A percentile compares a stretch with the other conserved stretches of the same genome.
Evolutionary conservation across 1,140 invertebrate species (phyloP).

Genomic region (Hestina assimilis): DNA sequence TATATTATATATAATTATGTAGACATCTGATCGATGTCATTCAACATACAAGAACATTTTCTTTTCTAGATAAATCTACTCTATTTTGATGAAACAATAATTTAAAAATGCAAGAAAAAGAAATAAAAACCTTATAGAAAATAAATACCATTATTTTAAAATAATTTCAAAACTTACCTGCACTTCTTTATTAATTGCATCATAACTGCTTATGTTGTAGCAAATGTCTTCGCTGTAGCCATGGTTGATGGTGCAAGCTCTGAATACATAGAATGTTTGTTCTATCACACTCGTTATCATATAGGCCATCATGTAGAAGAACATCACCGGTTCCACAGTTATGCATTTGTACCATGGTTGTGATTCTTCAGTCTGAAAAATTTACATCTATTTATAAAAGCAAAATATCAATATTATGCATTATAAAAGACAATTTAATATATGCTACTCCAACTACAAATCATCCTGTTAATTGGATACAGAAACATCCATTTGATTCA

Average conservation of each 20-base stretch:
- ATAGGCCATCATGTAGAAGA: constrained; percentile 89
- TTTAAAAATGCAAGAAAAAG: too few species aligned
- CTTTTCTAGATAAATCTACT: too few species aligned
- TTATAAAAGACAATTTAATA: too few species aligned
- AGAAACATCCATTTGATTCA: too few species aligned
- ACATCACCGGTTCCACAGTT: constrained; percentile 87
- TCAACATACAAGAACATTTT: too few species aligned
- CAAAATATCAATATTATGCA: not conserved
- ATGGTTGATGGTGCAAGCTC: constrained; percentile 85
- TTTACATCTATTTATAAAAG: not conserved
- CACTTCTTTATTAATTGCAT: constrained; percentile 80
- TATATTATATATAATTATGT: too few species aligned
- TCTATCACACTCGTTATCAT: constrained; percentile 89
- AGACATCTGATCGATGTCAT: too few species aligned
- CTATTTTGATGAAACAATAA: too few species aligned
- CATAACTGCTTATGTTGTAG: constrained; percentile 77
- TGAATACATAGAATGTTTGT: constrained; percentile 85
- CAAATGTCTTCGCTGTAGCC: constrained; percentile 83
- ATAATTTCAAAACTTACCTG: constrained; percentile 73
- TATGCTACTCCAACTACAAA: too few species aligned
- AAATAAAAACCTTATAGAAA: too few species aligned
- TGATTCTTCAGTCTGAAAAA: constrained; percentile 4
- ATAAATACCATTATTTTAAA: too few species aligned
- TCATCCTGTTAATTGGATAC: too few species aligned
- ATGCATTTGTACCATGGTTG: constrained; percentile 71